Evolutionary conservation across 2,888 invertebrate species (phyloP), one percentile per base, ranked within the genome.

Genomic region (Sceliomorpha sp.): DNA sequence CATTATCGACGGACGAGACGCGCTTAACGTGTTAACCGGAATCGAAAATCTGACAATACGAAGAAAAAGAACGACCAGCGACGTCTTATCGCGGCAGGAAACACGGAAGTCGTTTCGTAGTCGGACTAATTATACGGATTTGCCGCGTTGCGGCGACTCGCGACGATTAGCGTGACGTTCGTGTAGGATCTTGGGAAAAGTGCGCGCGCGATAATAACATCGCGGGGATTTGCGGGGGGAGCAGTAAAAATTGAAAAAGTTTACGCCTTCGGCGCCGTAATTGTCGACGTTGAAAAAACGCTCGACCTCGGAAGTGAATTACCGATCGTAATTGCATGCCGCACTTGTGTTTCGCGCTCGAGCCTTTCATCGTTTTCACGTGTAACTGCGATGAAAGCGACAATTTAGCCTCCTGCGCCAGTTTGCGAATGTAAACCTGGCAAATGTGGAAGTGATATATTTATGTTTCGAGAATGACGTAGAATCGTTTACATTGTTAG

Each of bases 31-130:
- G 58, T 47, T 69, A 36, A 40, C 51, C 50, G 40, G 59, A 36
- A 50, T 40, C 50, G 31, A 59, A 60, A 55, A 60, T 63, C 64
- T 64, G 50, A 55, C 64, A 34, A 15, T 40, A 50, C 63, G 44
- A 47, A 47, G 50, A 69, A 60, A 55, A 39, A n/a, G n/a, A n/a
- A n/a, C n/a, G n/a, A n/a, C n/a, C n/a, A n/a, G 34, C 36, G 48
- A 56, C 36, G 39, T 39, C 67, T 77, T 77, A 76, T 78, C 76
- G 64, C 56, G 17, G 39, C 64, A 42, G 66, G 60, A 69, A 70
- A 79, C 77, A 79, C 78, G 75, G 66, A 78, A 80, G 79, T 80
- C 75, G 76, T 81, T 79, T 80, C 80, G 81, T 76, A 71, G 76
- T 73, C 72, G 74, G 76, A 79, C 80, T 81, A 84, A 84, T 84